phyloP scores from a whole-genome alignment of 2,888 invertebrate genomes.

The Dorcus hopei region DNA sequence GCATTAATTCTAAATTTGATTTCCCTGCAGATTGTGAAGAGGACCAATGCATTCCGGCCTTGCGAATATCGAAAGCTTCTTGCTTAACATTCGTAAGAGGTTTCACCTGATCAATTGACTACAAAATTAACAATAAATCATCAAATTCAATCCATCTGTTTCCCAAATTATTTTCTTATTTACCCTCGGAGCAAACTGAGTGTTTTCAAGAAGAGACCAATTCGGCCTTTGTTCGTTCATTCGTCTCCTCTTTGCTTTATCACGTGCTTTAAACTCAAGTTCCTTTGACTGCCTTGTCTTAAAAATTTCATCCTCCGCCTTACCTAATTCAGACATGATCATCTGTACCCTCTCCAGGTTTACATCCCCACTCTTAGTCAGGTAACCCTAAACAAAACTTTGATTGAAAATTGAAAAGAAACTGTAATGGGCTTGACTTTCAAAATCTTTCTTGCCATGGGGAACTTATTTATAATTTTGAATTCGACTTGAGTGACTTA shows the following conservation, averaged over 20 bases:
- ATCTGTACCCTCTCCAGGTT: constrained; percentile 90
- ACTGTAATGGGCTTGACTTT: constrained; percentile 6
- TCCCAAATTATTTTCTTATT: constrained; percentile 25
- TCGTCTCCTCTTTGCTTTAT: constrained; percentile 66
- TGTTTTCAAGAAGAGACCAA: constrained; percentile 66
- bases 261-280: constrained; percentile 72
- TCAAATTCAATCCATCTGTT: not conserved
- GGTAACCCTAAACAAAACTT: constrained; percentile 67
- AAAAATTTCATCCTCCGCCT: constrained; percentile 96
- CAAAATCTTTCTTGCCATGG: too few relatives aligned
- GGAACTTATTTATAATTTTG: not conserved
- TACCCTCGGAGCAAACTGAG: constrained; percentile 77
- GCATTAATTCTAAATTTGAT: constrained; percentile 51
- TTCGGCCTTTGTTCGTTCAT: constrained; percentile 57
- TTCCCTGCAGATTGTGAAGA: constrained; percentile 35
- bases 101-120: constrained; percentile 59
- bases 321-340: constrained; percentile 90
- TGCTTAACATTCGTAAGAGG: constrained; percentile 68
- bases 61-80: constrained; percentile 71
- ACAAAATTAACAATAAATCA: constrained; percentile 22
- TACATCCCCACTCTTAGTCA: constrained; percentile 93
- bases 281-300: constrained; percentile 86
- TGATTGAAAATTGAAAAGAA: constrained; percentile 14
- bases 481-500: constrained; percentile 51
- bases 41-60: constrained; percentile 56